Evolutionary conservation across 2,797 vertebrate species (phyloP), one percentile per base, ranked within the genome.

Genomic region (Darevskia nairensis): DNA sequence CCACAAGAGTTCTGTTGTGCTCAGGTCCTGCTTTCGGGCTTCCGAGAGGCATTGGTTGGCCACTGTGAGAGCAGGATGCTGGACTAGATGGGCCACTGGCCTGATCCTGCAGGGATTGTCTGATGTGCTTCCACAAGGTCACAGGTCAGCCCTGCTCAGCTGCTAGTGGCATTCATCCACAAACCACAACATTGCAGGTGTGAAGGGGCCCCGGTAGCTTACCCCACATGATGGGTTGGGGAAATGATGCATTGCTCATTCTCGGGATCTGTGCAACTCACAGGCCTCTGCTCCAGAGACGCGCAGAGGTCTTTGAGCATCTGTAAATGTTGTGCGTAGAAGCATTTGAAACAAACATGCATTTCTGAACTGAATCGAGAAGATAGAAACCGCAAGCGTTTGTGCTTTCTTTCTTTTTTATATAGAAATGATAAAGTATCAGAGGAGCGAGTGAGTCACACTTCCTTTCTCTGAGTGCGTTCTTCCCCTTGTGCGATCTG

Each of bases 371-470:
- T 89, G 79, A 74, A 85, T 90, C 50, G 88, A 79, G 35, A 78
- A 84, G 66, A 88, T 91, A 79, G 66, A 93, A 87, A 92, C 93
- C 0, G 0, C 64, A 71, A 50, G 71, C 13, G 59, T 91, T 86
- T 89, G 2, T 59, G 27, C 61, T 25, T 64, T 89, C 35, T 35
- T n/a, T n/a, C 3, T 61, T 29, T 44, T 72, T 64, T 79, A 35
- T 72, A 80, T 39, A 89, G 80, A 66, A 87, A 83, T 76, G 77
- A 91, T 84, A 41, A 89, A 80, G 64, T 46, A 61, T 39, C 25
- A 88, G 0, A 91, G 78, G 61, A 80, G 5, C 88, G 64, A 86
- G 74, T 87, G 91, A 92, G 87, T 93, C 92, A 92, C 85, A 41
- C 0, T 0, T 92, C 71, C 59, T 50, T 84, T 74, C 29, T 46